Base-by-base conservation (phyloP, 2,797 vertebrate species). In the Sebastes matsubarae region DNA sequence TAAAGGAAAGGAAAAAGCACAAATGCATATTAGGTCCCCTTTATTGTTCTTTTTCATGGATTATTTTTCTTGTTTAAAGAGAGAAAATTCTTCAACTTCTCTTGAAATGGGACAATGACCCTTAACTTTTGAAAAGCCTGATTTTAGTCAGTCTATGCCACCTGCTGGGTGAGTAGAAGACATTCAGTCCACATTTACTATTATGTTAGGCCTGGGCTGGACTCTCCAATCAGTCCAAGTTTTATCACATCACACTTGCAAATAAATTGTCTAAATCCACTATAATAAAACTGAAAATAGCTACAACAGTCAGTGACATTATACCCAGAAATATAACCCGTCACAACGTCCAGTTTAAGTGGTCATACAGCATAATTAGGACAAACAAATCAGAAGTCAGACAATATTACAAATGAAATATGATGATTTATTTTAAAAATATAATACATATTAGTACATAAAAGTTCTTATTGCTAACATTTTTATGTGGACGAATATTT, bases 161-260 rank as follows among this genome's bases (percentile, higher is more conserved):
- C 67, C 87, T 82, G 36, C 74, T 81, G 69, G 63, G 27, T 38
- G 69, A 61, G 60, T 8, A 52, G 29, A 46, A 24, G 8, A 72
- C 38, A 16, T 64, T 77, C 32, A 34, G 54, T n/a, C 36, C 34
- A 55, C 10, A 13, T 71, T 11, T n/a, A 69, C 36, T 5, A 7
- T 42, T n/a, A n/a, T 11, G 8, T 38, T 2, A 24, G 10, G 9
- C 4, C 58, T 52, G n/a, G 18, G 5, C 25, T 57, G 27, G 5
- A 14, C 29, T 63, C 3, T 32, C 25, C 22, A 10, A 38, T 57
- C 6, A 68, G 8, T 68, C 3, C 5, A n/a, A 18, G 22, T 38
- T 20, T 52, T n/a, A 22, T 68, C 8, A 20, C 4, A 52, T 32
- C 13, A 30, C 18, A 25, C 7, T 20, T 9, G 10, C 58, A n/a